Percentiles rank a stretch among this genome's conserved stretches.
These are phyloP conservation scores for Cabera pusaria DNA, from an alignment of 2,888 invertebrate genomes.

Conservation along the genomic window DNA sequence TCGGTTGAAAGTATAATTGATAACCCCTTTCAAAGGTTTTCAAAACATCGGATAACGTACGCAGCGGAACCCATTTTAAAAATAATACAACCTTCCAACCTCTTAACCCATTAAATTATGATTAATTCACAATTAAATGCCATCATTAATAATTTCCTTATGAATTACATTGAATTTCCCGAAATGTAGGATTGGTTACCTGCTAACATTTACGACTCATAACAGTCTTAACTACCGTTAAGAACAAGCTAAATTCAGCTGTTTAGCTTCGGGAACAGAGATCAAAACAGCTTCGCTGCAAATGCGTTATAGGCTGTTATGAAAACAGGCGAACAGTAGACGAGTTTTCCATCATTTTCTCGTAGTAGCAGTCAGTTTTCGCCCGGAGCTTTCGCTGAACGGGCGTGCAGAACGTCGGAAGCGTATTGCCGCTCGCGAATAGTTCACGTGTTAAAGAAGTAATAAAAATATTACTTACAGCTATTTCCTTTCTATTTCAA, in stretches of 20 bases:
- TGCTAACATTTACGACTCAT: constrained; percentile 48
- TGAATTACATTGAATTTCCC: constrained; percentile 35
- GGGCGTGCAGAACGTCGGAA: constrained; percentile 37
- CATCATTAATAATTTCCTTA: constrained; percentile 23
- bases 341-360: constrained; percentile 61
- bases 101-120: constrained; percentile 4
- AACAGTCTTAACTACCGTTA: constrained; percentile 20
- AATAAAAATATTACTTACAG: no score
- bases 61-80: constrained; percentile 2
- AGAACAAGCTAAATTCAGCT: constrained; percentile 1
- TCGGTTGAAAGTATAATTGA: neutral
- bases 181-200: constrained; percentile 47
- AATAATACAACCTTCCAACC: constrained; percentile 1
- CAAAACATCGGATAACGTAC: no score
- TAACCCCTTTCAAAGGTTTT: constrained; percentile 1
- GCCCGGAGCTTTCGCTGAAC: constrained; percentile 32
- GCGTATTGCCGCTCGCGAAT: constrained; percentile 27
- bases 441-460: constrained; percentile 2
- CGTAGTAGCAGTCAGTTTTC: constrained; percentile 49
- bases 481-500: no score
- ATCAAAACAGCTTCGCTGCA: constrained; percentile 13
- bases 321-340: constrained; percentile 35
- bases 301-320: constrained; percentile 44
- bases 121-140: constrained; percentile 21
- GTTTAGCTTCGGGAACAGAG: neutral